A percentile compares a stretch with the other conserved stretches of the same genome.
phyloP scores from a whole-genome alignment of 2,113 vertebrate genomes.

The Rutilus rutilus region DNA sequence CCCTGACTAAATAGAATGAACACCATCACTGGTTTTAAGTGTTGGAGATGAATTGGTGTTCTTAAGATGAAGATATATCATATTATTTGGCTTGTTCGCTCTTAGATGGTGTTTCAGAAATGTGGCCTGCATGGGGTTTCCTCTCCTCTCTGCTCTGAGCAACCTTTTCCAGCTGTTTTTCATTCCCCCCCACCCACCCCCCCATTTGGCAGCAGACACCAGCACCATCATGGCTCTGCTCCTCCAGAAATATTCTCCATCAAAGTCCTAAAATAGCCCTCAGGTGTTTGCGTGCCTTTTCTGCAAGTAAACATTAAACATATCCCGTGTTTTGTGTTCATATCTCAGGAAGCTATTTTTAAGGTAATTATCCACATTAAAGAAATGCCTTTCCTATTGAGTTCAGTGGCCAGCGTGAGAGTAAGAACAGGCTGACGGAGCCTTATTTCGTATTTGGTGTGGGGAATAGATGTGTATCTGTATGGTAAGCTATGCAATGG shows the following conservation, averaged over 20 bases:
- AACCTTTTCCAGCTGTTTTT: conserved; percentile 71
- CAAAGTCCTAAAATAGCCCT: conserved; percentile 69
- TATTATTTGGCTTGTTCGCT: not conserved
- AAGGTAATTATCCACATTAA: conserved; percentile 58
- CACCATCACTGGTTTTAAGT: not conserved
- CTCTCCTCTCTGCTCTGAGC: conserved; percentile 17
- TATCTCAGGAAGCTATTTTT: conserved; percentile 55
- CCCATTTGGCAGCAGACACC: conserved; percentile 60
- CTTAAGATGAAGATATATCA: not conserved
- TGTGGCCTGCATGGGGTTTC: conserved; percentile 34
- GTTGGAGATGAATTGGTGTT: conserved; percentile 9
- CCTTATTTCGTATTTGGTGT: conserved; percentile 37
- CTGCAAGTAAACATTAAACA: conserved; percentile 29
- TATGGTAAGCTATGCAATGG: not conserved
- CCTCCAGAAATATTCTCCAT: conserved; percentile 70
- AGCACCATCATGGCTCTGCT: conserved; percentile 63
- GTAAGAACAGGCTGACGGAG: conserved; percentile 27
- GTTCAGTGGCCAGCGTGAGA: conserved; percentile 48
- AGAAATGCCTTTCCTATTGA: conserved; percentile 56
- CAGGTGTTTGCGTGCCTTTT: conserved; percentile 62
- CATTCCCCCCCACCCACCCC: conserved; percentile 54
- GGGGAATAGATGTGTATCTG: conserved; percentile 44
- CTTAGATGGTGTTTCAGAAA: conserved; percentile 13
- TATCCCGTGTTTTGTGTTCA: conserved; percentile 48
- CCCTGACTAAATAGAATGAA: not conserved